Percentiles rank a stretch among this genome's conserved stretches.
Evolutionary conservation across 37 sponge, comb jelly and placozoan genomes (phyloP).

Genomic region (Petrosia ficiformis): DNA sequence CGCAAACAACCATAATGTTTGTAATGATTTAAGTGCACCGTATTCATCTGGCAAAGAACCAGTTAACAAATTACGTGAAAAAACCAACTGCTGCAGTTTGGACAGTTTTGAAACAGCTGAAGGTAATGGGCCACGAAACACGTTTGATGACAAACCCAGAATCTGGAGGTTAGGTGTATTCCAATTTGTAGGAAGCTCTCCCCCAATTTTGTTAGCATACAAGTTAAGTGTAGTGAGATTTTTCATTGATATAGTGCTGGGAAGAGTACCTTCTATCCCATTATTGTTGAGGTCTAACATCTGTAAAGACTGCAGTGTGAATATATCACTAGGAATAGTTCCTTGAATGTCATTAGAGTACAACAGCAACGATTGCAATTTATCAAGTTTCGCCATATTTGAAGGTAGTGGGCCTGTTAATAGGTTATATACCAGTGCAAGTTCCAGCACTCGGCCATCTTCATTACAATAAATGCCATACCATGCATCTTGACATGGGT

Average conservation of each 20-base stretch:
- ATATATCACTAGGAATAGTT: slow-evolving; percentile 36
- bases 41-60: slow-evolving; percentile 56
- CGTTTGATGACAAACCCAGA: slow-evolving; percentile 41
- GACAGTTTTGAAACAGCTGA: background rate
- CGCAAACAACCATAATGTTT: slow-evolving; percentile 61
- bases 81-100: slow-evolving; percentile 19
- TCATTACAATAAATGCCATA: slow-evolving; percentile 64
- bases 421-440: slow-evolving; percentile 66
- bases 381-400: slow-evolving; percentile 25
- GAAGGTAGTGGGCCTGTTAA: slow-evolving; percentile 54
- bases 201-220: slow-evolving; percentile 43
- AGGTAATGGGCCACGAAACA: slow-evolving; percentile 46
- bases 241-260: slow-evolving; percentile 27
- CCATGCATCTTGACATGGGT: slow-evolving; percentile 67
- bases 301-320: slow-evolving; percentile 42
- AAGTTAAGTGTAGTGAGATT: slow-evolving; percentile 36
- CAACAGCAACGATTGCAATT: slow-evolving; percentile 43
- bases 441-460: slow-evolving; percentile 40
- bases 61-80: slow-evolving; percentile 57
- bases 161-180: slow-evolving; percentile 50
- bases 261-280: slow-evolving; percentile 39
- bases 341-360: slow-evolving; percentile 53
- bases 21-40: slow-evolving; percentile 27
- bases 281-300: slow-evolving; percentile 54
- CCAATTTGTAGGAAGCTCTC: slow-evolving; percentile 46